Conservation (phyloP, 2,797 vertebrate species). For the Sphenopsis melanotis region DNA sequence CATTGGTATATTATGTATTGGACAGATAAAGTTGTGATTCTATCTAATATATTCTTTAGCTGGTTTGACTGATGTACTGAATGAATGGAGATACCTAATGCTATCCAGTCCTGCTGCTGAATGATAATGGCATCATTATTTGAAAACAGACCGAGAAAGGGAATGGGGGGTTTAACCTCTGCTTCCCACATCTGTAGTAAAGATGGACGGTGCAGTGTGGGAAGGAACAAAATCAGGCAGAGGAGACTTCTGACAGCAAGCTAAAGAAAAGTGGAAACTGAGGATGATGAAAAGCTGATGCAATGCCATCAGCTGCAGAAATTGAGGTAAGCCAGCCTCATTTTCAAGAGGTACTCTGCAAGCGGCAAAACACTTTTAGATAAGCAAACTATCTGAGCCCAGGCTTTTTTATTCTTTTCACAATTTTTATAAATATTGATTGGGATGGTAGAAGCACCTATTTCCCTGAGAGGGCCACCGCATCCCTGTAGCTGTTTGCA, state of each 20-base stretch:
- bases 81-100: slow-evolving; percentile 19
- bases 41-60: slow-evolving; percentile 52
- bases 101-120: background rate
- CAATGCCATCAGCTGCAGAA: background rate
- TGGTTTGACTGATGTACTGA: slow-evolving; percentile 28
- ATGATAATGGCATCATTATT: slow-evolving; percentile 46
- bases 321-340: background rate
- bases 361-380: background rate
- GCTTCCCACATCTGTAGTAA: background rate
- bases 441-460: background rate
- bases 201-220: background rate
- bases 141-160: background rate
- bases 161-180: background rate
- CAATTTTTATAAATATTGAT: background rate
- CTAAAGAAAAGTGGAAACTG: background rate
- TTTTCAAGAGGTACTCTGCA: background rate
- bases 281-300: background rate
- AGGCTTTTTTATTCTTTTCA: background rate
- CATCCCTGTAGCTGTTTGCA: background rate
- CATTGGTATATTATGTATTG: slow-evolving; percentile 1
- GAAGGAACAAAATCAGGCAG: background rate
- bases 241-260: background rate
- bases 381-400: background rate
- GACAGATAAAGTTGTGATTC: slow-evolving; percentile 52
- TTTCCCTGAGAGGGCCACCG: background rate